Evolutionary conservation across 2,888 invertebrate genomes (phyloP), one percentile per base, ranked within the genome.

Genomic region (Pandemis heparana): DNA sequence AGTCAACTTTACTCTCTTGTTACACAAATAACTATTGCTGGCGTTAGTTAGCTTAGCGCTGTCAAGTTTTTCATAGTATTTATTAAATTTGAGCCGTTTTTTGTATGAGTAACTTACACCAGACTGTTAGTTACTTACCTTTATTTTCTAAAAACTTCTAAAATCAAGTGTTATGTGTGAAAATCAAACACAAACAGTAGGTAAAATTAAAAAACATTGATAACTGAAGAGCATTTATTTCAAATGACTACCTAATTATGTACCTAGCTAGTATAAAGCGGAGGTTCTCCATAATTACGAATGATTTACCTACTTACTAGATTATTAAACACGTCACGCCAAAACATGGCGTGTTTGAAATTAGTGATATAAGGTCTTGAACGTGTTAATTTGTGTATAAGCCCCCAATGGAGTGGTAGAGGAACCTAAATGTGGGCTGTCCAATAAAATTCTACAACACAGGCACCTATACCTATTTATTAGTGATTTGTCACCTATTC

Each of bases 271-370:
- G 32, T 18, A 12, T 10, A 16, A 66, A 39, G 23, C 16, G 23
- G 56, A 56, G 32, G 41, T 59, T 63, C 16, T 56, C 16, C 16
- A 46, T 70, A 64, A 70, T 70, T 70, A 56, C 62, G 5, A 53
- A 14, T 41, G 51, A 41, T 43, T 53, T 41, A 62, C 43, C 41
- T 53, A 62, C 32, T 43, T 53, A n/a, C 62, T 70, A 64, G 46
- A 63, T 70, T 70, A 70, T 70, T 70, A 43, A 70, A 64, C 43
- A 18, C 12, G 56, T 56, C 12, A 23, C 10, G n/a, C 41, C 53
- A 41, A 12, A 16, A 18, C 2, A 9, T 8, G 14, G 39, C 38
- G 41, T 38, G 53, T 18, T 53, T 18, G 18, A 53, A 53, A 53
- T 8, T 10, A 64, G 51, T 16, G 41, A 63, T 5, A 12, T 41